A percentile compares a stretch with the other conserved stretches of the same genome.
phyloP scores from a whole-genome alignment of 2,888 invertebrate genomes.

The Teinopalpus imperialis region DNA sequence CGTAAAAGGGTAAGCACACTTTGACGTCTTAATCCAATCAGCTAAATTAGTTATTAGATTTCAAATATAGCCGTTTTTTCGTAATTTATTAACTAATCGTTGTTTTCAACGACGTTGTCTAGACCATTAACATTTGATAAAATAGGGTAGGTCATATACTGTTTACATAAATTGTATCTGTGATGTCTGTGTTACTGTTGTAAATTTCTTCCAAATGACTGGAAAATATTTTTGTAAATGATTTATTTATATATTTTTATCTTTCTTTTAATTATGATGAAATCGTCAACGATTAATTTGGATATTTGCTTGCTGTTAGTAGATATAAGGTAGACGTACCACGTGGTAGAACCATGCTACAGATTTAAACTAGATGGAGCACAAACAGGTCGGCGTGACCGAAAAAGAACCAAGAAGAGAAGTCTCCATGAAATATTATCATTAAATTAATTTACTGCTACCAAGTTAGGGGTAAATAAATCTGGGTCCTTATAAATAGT shows the following conservation, averaged over 20 bases:
- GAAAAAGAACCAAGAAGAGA: no score
- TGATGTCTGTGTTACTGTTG: conserved; percentile 10
- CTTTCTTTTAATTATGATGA: conserved; percentile 1
- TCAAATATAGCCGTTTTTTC: conserved; percentile 50
- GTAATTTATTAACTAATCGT: conserved; percentile 57
- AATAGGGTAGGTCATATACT: conserved; percentile 63
- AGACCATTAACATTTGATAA: conserved; percentile 59
- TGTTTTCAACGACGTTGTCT: conserved; percentile 43
- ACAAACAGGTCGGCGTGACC: no score
- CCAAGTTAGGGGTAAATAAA: no score
- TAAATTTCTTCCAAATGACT: conserved; percentile 15
- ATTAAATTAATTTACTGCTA: no score
- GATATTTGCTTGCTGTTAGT: not conserved
- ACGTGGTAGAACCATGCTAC: no score
- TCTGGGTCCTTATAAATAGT: no score
- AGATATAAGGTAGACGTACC: no score
- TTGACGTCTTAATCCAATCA: conserved; percentile 80
- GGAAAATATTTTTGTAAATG: conserved; percentile 13
- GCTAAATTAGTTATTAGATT: conserved; percentile 64
- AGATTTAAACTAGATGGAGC: no score
- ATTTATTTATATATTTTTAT: not conserved
- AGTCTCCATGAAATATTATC: no score
- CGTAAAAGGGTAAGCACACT: conserved; percentile 56
- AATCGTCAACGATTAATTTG: not conserved
- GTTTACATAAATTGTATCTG: conserved; percentile 19